phyloP scores from a whole-genome alignment of 2,113 vertebrate species.

The Burhinus oedicnemus region DNA sequence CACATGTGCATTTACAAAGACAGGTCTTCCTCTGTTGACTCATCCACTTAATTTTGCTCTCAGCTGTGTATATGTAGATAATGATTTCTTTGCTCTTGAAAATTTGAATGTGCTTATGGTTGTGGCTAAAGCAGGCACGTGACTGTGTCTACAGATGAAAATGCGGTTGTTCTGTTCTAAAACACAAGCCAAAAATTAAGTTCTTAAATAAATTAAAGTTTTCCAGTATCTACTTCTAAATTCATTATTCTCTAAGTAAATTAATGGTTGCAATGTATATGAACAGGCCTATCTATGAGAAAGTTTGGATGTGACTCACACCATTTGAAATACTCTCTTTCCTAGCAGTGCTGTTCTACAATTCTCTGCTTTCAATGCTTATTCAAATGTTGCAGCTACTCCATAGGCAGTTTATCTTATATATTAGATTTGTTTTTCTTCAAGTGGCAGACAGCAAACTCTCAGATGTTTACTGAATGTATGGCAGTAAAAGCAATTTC shows the following conservation, averaged over 20 bases:
- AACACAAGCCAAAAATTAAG: not conserved
- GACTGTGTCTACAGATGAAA: not conserved
- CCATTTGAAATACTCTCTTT: not conserved
- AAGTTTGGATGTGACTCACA: not conserved
- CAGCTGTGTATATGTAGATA: not conserved
- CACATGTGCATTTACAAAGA: not conserved
- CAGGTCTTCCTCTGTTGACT: not conserved
- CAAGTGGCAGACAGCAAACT: not conserved
- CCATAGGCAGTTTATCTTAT: not conserved
- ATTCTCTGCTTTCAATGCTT: not conserved
- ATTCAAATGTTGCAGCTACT: not conserved
- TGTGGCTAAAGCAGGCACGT: not conserved
- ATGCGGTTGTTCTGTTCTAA: not conserved
- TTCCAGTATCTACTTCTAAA: not conserved
- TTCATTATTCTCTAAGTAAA: not conserved
- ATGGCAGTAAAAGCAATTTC: not conserved
- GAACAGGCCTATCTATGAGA: not conserved
- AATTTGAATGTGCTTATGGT: not conserved
- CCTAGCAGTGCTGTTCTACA: not conserved
- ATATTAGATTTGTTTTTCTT: not conserved
- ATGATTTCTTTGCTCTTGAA: not conserved
- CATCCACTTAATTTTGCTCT: constrained; percentile 19
- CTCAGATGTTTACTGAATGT: not conserved
- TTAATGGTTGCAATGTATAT: not conserved
- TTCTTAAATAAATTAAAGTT: not conserved